Base-by-base conservation (phyloP, 2,888 invertebrate genomes). In the Gryllus longicercus region DNA sequence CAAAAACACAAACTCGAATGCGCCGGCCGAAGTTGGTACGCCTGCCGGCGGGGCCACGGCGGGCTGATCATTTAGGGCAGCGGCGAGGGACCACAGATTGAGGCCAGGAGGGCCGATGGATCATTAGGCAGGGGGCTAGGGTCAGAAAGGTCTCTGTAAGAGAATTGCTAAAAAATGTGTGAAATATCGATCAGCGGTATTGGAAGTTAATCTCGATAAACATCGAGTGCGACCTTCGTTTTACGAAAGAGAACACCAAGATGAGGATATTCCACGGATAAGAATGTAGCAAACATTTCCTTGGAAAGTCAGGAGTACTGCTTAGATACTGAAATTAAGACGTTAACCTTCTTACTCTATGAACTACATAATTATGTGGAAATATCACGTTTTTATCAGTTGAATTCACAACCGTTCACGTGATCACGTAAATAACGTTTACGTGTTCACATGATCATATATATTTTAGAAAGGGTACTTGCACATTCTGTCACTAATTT, bases 101-200 rank as follows among this genome's bases (percentile, higher is more conserved):
- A 63, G 63, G 63, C 63, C 63, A 63, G 14, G 4, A 63, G n/a
- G 63, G 63, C n/a, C 63, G 63, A 63, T 14, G 16, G 63, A n/a
- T 63, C 63, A 63, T n/a, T 63, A 63, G 63, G 63, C 63, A 63
- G n/a, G 63, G n/a, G 14, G n/a, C 63, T 63, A 63, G 63, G n/a
- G 63, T 63, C n/a, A 63, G 16, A 14, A 63, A 63, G 14, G 16
- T 63, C 63, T 63, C 63, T 63, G 12, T 5, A 63, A 18, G 14
- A 18, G 14, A 63, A 63, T 14, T 18, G n/a, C 14, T 63, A 16
- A 16, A 63, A 63, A 18, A 63, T 63, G 63, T 11, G 11, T 38
- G 38, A 38, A 38, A 38, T 38, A 38, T 38, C 38, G 38, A 38
- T 38, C 38, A 38, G 38, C 38, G 1, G 38, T 38, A 38, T 8